These are phyloP conservation scores for Vultur gryphus DNA, from an alignment of 2,797 vertebrate genomes.

Conservation along the genomic window DNA sequence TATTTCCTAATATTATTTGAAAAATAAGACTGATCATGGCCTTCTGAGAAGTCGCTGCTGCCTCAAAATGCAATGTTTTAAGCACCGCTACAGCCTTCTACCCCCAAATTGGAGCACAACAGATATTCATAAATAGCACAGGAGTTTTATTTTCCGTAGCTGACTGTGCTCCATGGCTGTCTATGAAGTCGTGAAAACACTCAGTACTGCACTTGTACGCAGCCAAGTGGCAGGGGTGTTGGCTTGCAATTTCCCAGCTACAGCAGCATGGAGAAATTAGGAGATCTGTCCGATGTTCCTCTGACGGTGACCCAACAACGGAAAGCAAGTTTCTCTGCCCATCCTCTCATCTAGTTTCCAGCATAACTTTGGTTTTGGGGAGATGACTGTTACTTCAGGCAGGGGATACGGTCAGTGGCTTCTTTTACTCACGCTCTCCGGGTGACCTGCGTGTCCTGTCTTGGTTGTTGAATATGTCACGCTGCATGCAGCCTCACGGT, in stretches of 20 bases:
- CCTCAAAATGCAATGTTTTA: neutral
- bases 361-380: neutral
- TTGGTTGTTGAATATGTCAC: neutral
- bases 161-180: neutral
- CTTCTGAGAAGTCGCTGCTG: neutral
- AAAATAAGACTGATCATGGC: neutral
- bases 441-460: neutral
- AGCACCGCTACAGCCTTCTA: neutral
- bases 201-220: neutral
- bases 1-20: neutral
- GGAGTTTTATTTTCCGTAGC: neutral
- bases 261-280: neutral
- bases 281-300: neutral
- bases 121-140: neutral
- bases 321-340: neutral
- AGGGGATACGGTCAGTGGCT: neutral
- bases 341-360: neutral
- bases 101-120: neutral
- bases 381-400: neutral
- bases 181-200: neutral
- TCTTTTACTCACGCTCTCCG: fast-evolving
- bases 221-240: neutral
- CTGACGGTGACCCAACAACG: neutral
- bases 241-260: neutral
- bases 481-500: neutral